phyloP scores from a whole-genome alignment of 2,888 invertebrate genomes.

The Drosophila koepferae region DNA sequence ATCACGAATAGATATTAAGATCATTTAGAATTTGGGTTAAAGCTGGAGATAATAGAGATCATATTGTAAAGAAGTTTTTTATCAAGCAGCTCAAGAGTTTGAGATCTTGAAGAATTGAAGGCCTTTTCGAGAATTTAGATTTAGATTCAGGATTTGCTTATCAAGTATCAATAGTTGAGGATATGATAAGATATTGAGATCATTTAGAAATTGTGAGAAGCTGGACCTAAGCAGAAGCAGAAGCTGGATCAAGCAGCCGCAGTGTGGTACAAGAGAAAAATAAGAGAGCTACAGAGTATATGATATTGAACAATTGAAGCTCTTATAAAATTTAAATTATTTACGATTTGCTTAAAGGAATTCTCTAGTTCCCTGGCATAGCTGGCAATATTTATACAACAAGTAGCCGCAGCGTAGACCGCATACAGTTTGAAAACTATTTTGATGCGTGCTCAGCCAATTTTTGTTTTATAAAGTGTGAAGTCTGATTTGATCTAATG shows the following conservation, averaged over 20 bases:
- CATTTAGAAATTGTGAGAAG: not conserved
- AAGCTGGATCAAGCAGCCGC: not conserved
- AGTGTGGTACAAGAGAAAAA: not conserved
- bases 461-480: not conserved
- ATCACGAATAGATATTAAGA: not conserved
- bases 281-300: not conserved
- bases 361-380: not conserved
- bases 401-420: not conserved
- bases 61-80: too few species aligned
- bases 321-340: too few species aligned
- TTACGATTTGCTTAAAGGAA: not conserved
- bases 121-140: too few species aligned
- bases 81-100: not conserved
- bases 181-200: not conserved
- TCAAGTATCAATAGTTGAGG: not conserved
- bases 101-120: too few species aligned
- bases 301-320: too few species aligned
- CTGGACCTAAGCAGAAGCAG: too few species aligned
- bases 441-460: not conserved
- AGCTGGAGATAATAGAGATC: not conserved
- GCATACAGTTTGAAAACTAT: not conserved
- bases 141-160: too few species aligned
- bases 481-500: slow-evolving; percentile 1
- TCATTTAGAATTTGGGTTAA: too few species aligned
- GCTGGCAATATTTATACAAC: not conserved